phyloP scores from a whole-genome alignment of 2,113 vertebrate genomes.

The Dasyurus viverrinus region DNA sequence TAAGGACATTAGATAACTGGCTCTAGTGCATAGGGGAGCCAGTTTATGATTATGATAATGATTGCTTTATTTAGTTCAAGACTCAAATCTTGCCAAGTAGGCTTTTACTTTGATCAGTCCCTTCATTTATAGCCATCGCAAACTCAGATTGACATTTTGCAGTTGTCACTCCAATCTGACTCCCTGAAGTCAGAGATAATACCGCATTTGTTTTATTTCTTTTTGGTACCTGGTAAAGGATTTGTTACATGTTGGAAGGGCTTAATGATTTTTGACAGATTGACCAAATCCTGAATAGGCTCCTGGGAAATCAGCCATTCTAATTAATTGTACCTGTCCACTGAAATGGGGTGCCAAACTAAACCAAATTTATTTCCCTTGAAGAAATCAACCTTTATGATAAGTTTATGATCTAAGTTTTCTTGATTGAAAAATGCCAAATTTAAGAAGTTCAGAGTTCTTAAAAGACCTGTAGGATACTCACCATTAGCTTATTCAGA shows the following conservation, averaged over 20 bases:
- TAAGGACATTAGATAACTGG: too few species aligned
- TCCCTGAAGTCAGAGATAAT: background rate
- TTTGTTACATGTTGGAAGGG: conserved; percentile 5
- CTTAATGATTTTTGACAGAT: conserved; percentile 19
- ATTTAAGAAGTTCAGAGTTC: background rate
- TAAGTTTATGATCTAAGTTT: too few species aligned
- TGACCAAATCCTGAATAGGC: conserved; percentile 1
- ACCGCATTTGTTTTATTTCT: conserved; percentile 14
- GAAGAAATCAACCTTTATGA: conserved; percentile 18
- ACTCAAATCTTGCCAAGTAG: background rate
- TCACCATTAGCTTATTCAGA: conserved; percentile 69
- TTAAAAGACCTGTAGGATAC: background rate
- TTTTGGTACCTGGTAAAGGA: background rate
- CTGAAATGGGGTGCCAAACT: conserved; percentile 21
- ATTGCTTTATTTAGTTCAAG: background rate
- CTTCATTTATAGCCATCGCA: background rate
- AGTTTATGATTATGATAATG: background rate
- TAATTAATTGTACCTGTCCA: background rate
- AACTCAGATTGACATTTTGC: background rate
- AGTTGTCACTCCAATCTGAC: background rate
- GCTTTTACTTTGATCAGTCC: background rate
- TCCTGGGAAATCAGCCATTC: conserved; percentile 31
- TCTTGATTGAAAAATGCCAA: conserved; percentile 19
- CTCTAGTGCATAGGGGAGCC: background rate
- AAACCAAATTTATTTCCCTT: background rate